phyloP scores from a whole-genome alignment of 1,140 invertebrate species.

The Mycetomoellerius zeteki region DNA sequence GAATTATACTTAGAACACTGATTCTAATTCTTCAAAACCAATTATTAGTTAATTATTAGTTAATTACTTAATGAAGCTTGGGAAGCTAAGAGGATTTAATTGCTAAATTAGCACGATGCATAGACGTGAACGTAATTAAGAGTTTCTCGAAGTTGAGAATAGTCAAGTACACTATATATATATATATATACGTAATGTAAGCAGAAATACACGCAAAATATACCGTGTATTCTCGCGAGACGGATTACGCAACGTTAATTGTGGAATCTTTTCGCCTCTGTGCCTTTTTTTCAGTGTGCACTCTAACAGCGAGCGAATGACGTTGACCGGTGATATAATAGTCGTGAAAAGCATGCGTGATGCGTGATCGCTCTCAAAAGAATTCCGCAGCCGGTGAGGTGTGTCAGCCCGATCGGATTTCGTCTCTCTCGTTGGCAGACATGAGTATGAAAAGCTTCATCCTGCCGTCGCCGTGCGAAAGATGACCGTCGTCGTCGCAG shows the following conservation, averaged over 20 bases:
- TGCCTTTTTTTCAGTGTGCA: neutral
- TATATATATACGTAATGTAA: neutral
- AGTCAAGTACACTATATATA: neutral
- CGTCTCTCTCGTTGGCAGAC: constrained; percentile 50
- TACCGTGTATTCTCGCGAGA: neutral
- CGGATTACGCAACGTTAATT: constrained; percentile 45
- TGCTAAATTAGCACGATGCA: neutral
- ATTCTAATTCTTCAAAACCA: neutral
- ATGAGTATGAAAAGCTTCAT: constrained; percentile 45
- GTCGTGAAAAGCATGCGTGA: constrained; percentile 47
- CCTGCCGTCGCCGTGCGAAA: neutral
- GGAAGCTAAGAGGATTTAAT: neutral
- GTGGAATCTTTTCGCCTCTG: constrained; percentile 23
- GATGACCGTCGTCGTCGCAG: constrained; percentile 41
- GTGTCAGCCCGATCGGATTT: constrained; percentile 58
- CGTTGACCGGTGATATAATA: constrained; percentile 42
- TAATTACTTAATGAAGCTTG: neutral
- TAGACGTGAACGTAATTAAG: neutral
- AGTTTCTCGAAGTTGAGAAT: neutral
- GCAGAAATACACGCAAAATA: constrained; percentile 11
- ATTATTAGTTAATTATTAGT: neutral
- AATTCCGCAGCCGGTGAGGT: constrained; percentile 53
- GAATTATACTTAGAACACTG: neutral
- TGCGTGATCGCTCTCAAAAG: constrained; percentile 53
- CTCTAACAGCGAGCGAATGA: constrained; percentile 40